Evolutionary conservation across 2,113 vertebrate species (phyloP).

Genomic region (Herpetotheres cachinnans): DNA sequence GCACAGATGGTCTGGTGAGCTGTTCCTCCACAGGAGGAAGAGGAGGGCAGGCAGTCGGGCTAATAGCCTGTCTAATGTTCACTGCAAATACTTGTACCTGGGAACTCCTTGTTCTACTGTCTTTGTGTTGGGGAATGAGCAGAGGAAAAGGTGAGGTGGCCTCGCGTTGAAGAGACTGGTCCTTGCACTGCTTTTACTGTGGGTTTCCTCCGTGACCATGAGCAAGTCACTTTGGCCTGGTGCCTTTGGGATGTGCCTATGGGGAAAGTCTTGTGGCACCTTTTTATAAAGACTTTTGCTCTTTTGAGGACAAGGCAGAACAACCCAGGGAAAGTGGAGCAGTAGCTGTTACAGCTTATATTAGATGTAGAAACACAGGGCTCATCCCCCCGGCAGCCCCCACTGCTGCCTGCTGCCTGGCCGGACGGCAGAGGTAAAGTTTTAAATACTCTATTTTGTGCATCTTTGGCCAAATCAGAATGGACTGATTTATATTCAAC

Average conservation of each 20-base stretch:
- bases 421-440: neutral
- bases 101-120: accelerated
- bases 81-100: neutral
- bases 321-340: no score
- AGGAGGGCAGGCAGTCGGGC: neutral
- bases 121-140: accelerated
- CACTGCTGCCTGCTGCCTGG: accelerated
- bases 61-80: accelerated
- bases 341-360: accelerated
- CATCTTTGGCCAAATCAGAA: neutral
- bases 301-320: neutral
- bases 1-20: neutral
- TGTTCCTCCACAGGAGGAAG: neutral
- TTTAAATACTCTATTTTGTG: neutral
- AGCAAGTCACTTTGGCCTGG: no score
- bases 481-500: neutral
- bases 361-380: accelerated
- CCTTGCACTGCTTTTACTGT: accelerated
- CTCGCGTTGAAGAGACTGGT: accelerated
- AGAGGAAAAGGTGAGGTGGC: accelerated
- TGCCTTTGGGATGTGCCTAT: neutral
- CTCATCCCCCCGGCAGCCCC: neutral
- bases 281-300: accelerated
- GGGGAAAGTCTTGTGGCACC: accelerated
- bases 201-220: neutral